phyloP scores from a whole-genome alignment of 2,797 vertebrate species.

The Carapus acus region DNA sequence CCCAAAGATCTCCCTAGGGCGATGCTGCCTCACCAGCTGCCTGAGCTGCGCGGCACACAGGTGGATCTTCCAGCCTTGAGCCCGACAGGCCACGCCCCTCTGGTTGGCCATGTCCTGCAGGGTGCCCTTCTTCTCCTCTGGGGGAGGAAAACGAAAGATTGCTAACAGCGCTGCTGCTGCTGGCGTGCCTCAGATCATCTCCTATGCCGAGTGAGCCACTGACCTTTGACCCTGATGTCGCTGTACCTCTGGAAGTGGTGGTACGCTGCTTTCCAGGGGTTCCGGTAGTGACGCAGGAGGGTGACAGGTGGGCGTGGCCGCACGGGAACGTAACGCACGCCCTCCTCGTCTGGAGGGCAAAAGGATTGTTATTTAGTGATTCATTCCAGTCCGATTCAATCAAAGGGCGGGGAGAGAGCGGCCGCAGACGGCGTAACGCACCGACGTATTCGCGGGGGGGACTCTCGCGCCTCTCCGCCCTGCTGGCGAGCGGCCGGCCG shows the following conservation, averaged over 20 bases:
- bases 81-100: constrained; percentile 93
- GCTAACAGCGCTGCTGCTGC: too few relatives aligned
- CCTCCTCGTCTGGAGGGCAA: constrained; percentile 85
- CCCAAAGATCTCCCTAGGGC: neutral
- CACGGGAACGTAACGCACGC: constrained; percentile 93
- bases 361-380: too few relatives aligned
- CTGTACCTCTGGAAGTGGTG: constrained; percentile 98
- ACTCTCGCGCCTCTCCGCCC: constrained; percentile 88
- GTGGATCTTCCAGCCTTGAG: constrained; percentile 98
- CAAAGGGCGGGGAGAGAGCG: too few relatives aligned
- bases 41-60: constrained; percentile 94
- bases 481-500: constrained; percentile 78
- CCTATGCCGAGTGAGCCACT: constrained; percentile 28
- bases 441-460: constrained; percentile 96
- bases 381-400: too few relatives aligned
- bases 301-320: constrained; percentile 89
- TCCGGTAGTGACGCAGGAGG: constrained; percentile 90
- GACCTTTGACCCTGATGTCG: constrained; percentile 96
- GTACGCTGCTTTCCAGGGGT: constrained; percentile 98
- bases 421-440: too few relatives aligned
- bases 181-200: too few relatives aligned
- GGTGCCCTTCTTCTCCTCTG: constrained; percentile 96
- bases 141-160: constrained; percentile 21
- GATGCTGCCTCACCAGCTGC: constrained; percentile 81
- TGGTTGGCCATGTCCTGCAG: constrained; percentile 96